Evolutionary conservation across 2,888 invertebrate species (phyloP), one percentile per base, ranked within the genome.

Genomic region (Lasius fuliginosus): DNA sequence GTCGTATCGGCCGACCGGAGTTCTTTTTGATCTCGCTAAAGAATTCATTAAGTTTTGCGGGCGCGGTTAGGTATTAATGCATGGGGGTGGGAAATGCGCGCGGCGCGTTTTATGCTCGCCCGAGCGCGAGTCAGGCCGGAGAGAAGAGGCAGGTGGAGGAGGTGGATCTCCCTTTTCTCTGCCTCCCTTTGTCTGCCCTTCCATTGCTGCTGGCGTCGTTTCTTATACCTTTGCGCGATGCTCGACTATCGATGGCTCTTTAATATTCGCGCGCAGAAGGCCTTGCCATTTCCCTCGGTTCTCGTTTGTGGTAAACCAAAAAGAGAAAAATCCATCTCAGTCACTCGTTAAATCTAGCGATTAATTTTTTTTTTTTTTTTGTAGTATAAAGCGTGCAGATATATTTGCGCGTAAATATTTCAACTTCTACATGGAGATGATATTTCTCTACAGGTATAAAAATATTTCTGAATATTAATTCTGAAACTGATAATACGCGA

Each of bases 41-140:
- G 94, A 94, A 94, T 94, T 94, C 94, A 94, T 94, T 94, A 94
- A 94, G 94, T 94, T 94, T 91, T 92, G 93, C 92, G 94, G 92
- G 91, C 90, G 93, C 92, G 92, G 94, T 93, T 94, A 93, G 92
- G 93, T 94, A 94, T 94, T 94, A 94, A 94, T 93, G 94, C 92
- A 92, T 91, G 93, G 92, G 90, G 90, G 92, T 91, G 92, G 92
- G 94, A 89, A 94, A 93, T 93, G 85, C 87, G 85, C 88, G 85
- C 92, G 90, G 91, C 91, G 89, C 91, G 91, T 93, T 94, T 93
- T 93, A 93, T 92, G 93, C 94, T 92, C 91, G 88, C 87, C 83
- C 87, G 79, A 88, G 89, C 88, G 85, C 90, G 84, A 90, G 87
- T 82, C 83, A 73, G 62, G 76, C 79, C 65, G 82, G 58, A 84